These are phyloP conservation scores for Sarcophaga peregrina DNA, from an alignment of 1,140 invertebrate genomes.

Conservation along the genomic window DNA sequence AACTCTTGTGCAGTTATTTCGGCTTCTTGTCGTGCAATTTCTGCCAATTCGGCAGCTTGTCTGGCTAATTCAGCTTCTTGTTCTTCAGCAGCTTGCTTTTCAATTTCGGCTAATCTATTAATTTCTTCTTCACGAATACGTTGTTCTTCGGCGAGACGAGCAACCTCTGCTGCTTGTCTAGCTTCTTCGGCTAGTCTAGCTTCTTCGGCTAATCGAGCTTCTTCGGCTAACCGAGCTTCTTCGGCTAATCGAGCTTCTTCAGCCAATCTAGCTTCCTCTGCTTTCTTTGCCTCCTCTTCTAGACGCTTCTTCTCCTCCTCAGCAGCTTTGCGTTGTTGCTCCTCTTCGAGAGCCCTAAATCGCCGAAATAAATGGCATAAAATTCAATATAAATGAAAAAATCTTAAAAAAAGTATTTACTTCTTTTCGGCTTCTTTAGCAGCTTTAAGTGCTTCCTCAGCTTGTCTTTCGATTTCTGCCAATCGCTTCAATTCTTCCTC, in stretches of 20 bases:
- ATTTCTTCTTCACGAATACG: slow-evolving; percentile 71
- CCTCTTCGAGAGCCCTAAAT: not conserved
- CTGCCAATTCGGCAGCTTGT: slow-evolving; percentile 71
- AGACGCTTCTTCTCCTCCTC: slow-evolving; percentile 66
- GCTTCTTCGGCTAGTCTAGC: slow-evolving; percentile 69
- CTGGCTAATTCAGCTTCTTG: slow-evolving; percentile 71
- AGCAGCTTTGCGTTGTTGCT: slow-evolving; percentile 49
- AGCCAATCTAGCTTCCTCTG: slow-evolving; percentile 69
- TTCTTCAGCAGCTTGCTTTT: slow-evolving; percentile 71
- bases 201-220: slow-evolving; percentile 69
- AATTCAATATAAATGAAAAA: not conserved
- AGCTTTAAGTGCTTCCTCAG: slow-evolving; percentile 65
- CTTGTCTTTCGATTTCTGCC: slow-evolving; percentile 65
- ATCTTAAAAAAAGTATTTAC: not conserved
- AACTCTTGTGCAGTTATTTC: slow-evolving; percentile 69
- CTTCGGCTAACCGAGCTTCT: slow-evolving; percentile 68
- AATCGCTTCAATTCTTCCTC: slow-evolving; percentile 67
- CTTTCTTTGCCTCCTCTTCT: slow-evolving; percentile 67
- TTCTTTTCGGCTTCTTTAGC: not conserved
- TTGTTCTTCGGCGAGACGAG: slow-evolving; percentile 71
- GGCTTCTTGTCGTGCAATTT: slow-evolving; percentile 71
- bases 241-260: slow-evolving; percentile 64
- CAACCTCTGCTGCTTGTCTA: slow-evolving; percentile 67
- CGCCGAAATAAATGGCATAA: not conserved
- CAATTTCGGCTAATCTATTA: slow-evolving; percentile 70